Evolutionary conservation across 1,140 invertebrate species (phyloP), one percentile per base, ranked within the genome.

Genomic region (Aporrectodea caliginosa): DNA sequence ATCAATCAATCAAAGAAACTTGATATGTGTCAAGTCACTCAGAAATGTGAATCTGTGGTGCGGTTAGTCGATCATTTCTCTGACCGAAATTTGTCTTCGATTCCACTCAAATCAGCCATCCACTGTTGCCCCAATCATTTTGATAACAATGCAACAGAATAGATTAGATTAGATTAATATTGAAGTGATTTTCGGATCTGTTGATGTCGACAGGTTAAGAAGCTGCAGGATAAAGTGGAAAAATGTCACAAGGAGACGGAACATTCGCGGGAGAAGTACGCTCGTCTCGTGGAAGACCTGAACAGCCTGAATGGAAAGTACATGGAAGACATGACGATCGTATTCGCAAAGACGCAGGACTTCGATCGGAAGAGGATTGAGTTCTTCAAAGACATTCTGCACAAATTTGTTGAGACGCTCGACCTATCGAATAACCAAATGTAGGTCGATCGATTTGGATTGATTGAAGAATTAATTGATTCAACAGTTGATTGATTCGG

Each of bases 281-380:
- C 98, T 83, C 90, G 93, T 31, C 92, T 95, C 0, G 89, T 98
- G 29, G 92, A 93, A 83, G 97, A 98, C 90, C 94, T 99, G 81
- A 98, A 95, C 87, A 92, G 92, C 81, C 96, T 97, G 88, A 98
- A 98, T 90, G 93, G 96, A 12, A 96, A 96, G 85, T 99, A 99
- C 87, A 97, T 98, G 91, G 87, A 88, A 78, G 88, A 88, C 69
- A 88, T 88, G 87, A 87, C 83, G 31, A 84, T 88, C 83, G 88
- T 88, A 29, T 99, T 97, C 88, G 93, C 97, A 82, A 94, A 95
- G 88, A 98, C 96, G 89, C 96, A 98, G 91, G 93, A 95, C 86
- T 95, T 97, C 92, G 97, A 99, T 89, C 93, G 93, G 79, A 93
- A 95, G 85, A 90, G 97, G 86, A 91, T 98, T 80, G 92, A 92